Percentiles rank a stretch among this genome's conserved stretches.
These are phyloP conservation scores for Clarias laeviceps DNA, from an alignment of 2,797 vertebrate species.

Conservation along the genomic window DNA sequence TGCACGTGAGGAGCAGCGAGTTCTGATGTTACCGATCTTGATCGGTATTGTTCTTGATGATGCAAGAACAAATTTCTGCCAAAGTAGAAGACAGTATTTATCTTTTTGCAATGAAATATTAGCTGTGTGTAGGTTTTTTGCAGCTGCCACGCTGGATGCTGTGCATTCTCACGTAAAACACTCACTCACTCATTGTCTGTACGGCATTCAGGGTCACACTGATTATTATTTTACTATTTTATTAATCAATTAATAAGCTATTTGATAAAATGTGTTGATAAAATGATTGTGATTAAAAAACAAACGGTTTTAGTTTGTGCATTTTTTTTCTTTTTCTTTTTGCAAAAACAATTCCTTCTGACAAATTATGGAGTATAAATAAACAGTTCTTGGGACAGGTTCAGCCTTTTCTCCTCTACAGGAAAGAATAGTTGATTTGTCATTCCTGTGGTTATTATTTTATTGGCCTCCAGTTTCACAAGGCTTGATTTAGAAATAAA, in stretches of 20 bases:
- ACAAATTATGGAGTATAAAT: not conserved
- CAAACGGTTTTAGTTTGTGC: not conserved
- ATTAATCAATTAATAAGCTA: not conserved
- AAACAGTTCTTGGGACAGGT: not conserved
- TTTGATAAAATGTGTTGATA: not conserved
- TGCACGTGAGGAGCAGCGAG: not conserved
- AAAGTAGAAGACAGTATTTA: not conserved
- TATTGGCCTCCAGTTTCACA: conserved; percentile 2
- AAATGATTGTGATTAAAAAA: not conserved
- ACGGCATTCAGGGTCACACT: not conserved
- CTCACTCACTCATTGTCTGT: no score
- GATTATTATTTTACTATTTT: not conserved
- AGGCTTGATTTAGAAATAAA: conserved; percentile 9
- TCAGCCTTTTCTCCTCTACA: not conserved
- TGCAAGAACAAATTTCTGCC: not conserved
- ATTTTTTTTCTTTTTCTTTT: not conserved
- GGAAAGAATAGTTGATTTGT: not conserved
- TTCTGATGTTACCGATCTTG: not conserved
- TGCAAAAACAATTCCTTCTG: not conserved
- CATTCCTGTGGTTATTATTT: conserved; percentile 33
- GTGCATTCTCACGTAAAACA: not conserved
- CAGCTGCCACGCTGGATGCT: not conserved
- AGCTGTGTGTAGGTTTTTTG: not conserved
- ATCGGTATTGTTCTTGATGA: no score
- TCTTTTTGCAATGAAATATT: not conserved